Evolutionary conservation across 2,797 vertebrate species (phyloP).

Genomic region (Acanthopagrus latus): DNA sequence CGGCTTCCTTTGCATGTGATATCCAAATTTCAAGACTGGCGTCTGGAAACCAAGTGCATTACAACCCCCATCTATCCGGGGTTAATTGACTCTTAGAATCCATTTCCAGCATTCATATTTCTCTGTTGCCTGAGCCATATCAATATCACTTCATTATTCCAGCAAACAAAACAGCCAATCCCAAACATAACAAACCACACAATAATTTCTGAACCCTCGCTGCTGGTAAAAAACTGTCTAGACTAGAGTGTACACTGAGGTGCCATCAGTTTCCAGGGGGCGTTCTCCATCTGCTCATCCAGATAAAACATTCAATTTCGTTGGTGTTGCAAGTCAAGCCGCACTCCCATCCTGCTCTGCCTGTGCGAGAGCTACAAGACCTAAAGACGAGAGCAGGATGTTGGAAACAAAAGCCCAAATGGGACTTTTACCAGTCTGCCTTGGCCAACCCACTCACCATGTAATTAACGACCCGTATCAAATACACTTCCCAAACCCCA

Average conservation of each 20-base stretch:
- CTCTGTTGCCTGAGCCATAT: slow-evolving; percentile 68
- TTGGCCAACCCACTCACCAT: slow-evolving; percentile 37
- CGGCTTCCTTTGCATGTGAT: slow-evolving; percentile 65
- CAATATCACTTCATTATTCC: slow-evolving; percentile 78
- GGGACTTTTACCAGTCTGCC: slow-evolving; percentile 29
- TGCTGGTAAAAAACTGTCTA: slow-evolving; percentile 48
- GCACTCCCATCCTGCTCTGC: slow-evolving; percentile 28
- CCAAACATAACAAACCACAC: slow-evolving; percentile 64
- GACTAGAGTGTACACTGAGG: slow-evolving; percentile 34
- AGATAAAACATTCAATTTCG: slow-evolving; percentile 70
- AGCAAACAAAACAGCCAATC: slow-evolving; percentile 73
- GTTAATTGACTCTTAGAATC: slow-evolving; percentile 85
- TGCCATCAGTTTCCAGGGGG: slow-evolving; percentile 48
- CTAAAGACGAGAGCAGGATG: slow-evolving; percentile 27
- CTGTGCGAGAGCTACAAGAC: slow-evolving; percentile 26
- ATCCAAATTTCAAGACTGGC: slow-evolving; percentile 67
- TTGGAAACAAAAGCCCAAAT: slow-evolving; percentile 37
- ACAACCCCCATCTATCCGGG: slow-evolving; percentile 75
- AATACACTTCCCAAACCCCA: slow-evolving; percentile 11
- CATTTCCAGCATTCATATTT: slow-evolving; percentile 73
- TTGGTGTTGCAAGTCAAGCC: slow-evolving; percentile 47
- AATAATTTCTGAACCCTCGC: slow-evolving; percentile 63
- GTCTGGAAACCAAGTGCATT: slow-evolving; percentile 68
- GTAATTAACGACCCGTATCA: slow-evolving; percentile 52
- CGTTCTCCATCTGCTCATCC: slow-evolving; percentile 66